Base-by-base conservation (phyloP, 2,888 invertebrate species). In the Petrolisthes manimaculis region DNA sequence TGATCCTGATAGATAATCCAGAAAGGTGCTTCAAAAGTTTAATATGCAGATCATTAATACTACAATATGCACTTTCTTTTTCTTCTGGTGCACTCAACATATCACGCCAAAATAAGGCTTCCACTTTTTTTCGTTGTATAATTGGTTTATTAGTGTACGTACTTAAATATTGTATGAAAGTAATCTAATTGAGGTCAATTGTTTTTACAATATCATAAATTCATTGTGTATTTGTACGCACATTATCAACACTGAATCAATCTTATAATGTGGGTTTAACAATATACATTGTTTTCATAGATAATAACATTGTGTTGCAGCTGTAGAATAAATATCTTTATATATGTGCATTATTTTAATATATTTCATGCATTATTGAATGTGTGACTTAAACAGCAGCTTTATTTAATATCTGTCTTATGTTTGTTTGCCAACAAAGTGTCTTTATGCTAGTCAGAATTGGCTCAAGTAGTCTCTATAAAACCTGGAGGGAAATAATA, bases 401-500 rank as follows among this genome's bases (percentile, higher is more conserved):
- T 12, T 54, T n/a, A 18, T 67, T 14, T 37, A 37, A 37, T 37
- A 51, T 14, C 61, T 67, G 53, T n/a, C 74, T 54, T 71, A 74
- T 53, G 83, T 67, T 67, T 67, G 51, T 4, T 21, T 1, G 61
- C 51, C 18, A 4, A 14, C 18, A 12, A 71, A 69, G 69, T 54
- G 8, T 21, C 14, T 54, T 54, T 53, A 80, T 21, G 71, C 86
- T 86, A 86, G 86, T 86, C 86, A 86, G 14, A 67, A 37, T 55
- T 78, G 79, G 86, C 86, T 86, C 86, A 86, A 86, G 53, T 86
- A 54, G 54, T 86, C 21, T 56, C 21, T 61, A n/a, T 84, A 51
- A 24, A 21, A 75, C 5, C 54, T 61, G 61, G 61, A 12, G 61
- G 37, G 3, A 61, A 61, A 3, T 61, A 61, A 12, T 61, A 37